Evolutionary conservation across 2,797 vertebrate genomes (phyloP).

Genomic region (Setipinna tenuifilis): DNA sequence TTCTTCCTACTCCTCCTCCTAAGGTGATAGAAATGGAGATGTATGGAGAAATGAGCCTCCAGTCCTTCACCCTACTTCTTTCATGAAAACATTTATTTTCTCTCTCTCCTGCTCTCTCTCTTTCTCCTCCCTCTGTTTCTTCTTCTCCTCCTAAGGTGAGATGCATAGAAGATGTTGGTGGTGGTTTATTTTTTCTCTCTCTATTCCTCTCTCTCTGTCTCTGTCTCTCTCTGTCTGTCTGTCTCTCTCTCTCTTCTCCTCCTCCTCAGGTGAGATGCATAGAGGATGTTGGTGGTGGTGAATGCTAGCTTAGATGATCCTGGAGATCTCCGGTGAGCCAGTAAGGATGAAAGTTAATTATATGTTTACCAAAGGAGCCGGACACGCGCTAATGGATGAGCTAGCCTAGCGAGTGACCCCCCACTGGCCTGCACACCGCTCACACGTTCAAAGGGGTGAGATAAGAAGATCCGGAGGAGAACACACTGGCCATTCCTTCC

Average conservation of each 20-base stretch:
- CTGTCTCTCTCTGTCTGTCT: no score
- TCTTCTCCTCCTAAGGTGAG: background rate
- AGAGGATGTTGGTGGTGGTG: conserved; percentile 72
- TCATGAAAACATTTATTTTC: no score
- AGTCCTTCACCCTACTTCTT: no score
- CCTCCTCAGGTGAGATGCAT: conserved; percentile 50
- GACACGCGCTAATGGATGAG: conserved; percentile 38
- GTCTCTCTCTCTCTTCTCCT: background rate
- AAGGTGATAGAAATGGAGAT: conserved; percentile 57
- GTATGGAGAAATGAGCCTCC: no score
- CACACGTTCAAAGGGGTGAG: conserved; percentile 50
- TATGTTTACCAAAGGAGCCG: conserved; percentile 52
- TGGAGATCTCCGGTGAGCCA: conserved; percentile 43
- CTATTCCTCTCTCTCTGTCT: no score
- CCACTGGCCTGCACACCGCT: conserved; percentile 30
- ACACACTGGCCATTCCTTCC: conserved; percentile 38
- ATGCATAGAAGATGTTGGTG: conserved; percentile 72
- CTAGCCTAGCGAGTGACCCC: conserved; percentile 9
- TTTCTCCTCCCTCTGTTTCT: background rate
- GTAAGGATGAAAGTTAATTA: conserved; percentile 50
- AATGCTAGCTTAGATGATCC: conserved; percentile 78
- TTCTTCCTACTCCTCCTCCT: conserved; percentile 53
- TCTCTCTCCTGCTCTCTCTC: no score
- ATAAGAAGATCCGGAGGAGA: conserved; percentile 49
- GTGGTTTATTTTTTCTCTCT: no score